Conservation (phyloP, 2,797 vertebrate species). For the Cryptoprocta ferox region DNA sequence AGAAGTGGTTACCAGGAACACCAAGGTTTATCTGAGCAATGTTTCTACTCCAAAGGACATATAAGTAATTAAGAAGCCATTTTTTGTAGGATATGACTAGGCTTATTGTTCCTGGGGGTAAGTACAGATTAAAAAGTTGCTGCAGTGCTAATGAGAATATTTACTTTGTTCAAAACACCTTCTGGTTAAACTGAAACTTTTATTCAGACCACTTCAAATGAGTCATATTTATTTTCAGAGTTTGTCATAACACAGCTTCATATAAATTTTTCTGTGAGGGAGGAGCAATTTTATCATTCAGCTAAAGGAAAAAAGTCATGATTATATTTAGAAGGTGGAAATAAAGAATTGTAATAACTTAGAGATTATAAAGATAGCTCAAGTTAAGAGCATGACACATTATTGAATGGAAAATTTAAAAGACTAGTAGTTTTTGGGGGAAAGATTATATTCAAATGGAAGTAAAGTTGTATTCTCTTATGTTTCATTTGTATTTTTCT, state of each 20-base stretch:
- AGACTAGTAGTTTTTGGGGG: background rate
- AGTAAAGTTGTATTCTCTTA: background rate
- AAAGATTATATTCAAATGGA: conserved; percentile 47
- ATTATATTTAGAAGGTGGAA: conserved; percentile 26
- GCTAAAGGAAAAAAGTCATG: background rate
- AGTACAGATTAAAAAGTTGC: background rate
- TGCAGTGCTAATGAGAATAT: background rate
- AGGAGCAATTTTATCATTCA: conserved; percentile 23
- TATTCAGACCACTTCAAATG: background rate
- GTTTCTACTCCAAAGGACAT: background rate
- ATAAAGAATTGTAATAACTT: conserved; percentile 20
- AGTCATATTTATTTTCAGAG: background rate
- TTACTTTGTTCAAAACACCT: background rate
- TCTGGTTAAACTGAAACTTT: conserved; percentile 37
- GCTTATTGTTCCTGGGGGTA: background rate
- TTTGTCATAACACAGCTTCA: background rate
- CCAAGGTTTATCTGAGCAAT: conserved; percentile 15
- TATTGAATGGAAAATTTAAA: conserved; percentile 13
- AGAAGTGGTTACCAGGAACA: background rate
- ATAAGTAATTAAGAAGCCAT: background rate
- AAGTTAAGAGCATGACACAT: background rate
- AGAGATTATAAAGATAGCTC: background rate
- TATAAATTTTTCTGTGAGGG: background rate
- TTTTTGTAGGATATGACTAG: background rate
- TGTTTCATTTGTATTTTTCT: conserved; percentile 54